These are phyloP conservation scores for Theretra japonica DNA, from an alignment of 2,888 invertebrate species.

Conservation along the genomic window DNA sequence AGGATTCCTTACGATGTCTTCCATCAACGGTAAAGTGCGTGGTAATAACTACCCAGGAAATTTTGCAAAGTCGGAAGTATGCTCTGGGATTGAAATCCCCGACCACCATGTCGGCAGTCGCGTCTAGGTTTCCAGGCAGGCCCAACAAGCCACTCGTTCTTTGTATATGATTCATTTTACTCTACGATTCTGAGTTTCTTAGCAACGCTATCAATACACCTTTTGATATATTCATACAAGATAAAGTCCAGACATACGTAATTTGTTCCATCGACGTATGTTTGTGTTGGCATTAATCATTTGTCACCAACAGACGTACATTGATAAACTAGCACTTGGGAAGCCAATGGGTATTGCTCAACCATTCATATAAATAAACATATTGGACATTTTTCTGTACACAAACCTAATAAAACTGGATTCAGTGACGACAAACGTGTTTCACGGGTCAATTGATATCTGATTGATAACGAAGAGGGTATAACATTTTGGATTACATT, in stretches of 20 bases:
- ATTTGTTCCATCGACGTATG: slow-evolving; percentile 69
- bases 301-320: slow-evolving; percentile 51
- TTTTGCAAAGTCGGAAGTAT: too few species aligned
- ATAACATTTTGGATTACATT: too few species aligned
- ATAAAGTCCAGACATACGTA: slow-evolving; percentile 65
- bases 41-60: too few species aligned
- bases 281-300: slow-evolving; percentile 68
- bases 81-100: too few species aligned
- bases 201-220: slow-evolving; percentile 32
- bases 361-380: slow-evolving; percentile 9
- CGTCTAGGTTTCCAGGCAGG: too few species aligned
- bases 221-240: slow-evolving; percentile 63
- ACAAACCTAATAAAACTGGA: slow-evolving; percentile 12
- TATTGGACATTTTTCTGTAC: slow-evolving; percentile 12
- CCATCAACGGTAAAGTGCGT: too few species aligned
- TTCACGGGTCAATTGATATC: slow-evolving; percentile 5
- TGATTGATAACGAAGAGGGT: too few species aligned
- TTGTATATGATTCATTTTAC: too few species aligned
- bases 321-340: slow-evolving; percentile 49
- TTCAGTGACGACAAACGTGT: neutral
- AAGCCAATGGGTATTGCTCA: slow-evolving; percentile 25
- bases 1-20: too few species aligned
- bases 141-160: too few species aligned
- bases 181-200: neutral
- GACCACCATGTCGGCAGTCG: too few species aligned